These are phyloP conservation scores for Catalaphyllia jardinei DNA, from an alignment of 64 coral and sea anemone genomes.

Conservation along the genomic window DNA sequence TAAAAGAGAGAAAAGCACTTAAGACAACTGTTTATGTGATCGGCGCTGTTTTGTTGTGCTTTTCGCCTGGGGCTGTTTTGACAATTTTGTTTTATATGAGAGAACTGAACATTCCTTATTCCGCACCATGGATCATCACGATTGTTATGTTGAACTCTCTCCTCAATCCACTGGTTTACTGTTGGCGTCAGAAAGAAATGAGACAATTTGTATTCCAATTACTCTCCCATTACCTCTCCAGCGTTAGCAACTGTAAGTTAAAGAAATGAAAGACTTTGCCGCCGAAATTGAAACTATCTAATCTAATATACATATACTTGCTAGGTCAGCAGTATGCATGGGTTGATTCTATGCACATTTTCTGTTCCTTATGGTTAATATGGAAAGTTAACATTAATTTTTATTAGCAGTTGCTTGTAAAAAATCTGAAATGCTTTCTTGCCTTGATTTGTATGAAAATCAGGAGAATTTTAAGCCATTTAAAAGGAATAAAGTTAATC, in stretches of 20 bases:
- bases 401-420: too few species aligned
- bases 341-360: too few species aligned
- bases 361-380: too few species aligned
- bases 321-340: too few species aligned
- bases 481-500: too few species aligned
- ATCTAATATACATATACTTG: too few species aligned
- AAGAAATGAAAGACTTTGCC: neutral
- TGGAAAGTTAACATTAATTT: too few species aligned
- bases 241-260: neutral
- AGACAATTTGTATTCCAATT: neutral
- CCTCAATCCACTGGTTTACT: conserved; percentile 8
- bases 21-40: neutral
- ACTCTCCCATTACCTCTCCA: neutral
- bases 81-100: too few species aligned
- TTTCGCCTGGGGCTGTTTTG: neutral
- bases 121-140: neutral
- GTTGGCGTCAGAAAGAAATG: conserved; percentile 1
- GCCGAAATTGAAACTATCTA: too few species aligned
- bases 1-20: neutral
- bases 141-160: neutral
- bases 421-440: too few species aligned
- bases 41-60: neutral
- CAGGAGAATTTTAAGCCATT: too few species aligned
- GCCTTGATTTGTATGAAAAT: too few species aligned
- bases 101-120: neutral